Evolutionary conservation across 2,113 vertebrate species (phyloP), one percentile per base, ranked within the genome.

Genomic region (Epinephelus cyanopodus): DNA sequence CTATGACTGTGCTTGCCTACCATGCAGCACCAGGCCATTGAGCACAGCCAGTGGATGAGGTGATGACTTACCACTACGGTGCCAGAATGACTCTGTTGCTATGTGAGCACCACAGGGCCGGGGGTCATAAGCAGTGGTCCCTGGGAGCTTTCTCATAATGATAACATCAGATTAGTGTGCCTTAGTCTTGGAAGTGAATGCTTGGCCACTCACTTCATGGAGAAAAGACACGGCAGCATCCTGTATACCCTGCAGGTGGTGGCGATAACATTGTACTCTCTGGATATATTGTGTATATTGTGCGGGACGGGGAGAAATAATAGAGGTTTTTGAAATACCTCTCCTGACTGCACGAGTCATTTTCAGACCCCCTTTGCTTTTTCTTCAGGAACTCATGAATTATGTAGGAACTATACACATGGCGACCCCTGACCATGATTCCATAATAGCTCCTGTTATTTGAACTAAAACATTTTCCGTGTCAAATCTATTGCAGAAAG

Each of bases 401-500:
- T 96, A 98, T 98, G 96, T 96, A 99, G 73, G 82, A 77, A 42
- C 82, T 87, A 90, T 95, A 92, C 92, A 95, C 93, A 94, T 91
- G 94, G 93, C 94, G 95, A 95, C 93, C 95, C 91, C 92, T 91
- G 94, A 96, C 94, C 89, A 96, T 95, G 96, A 96, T 96, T 97
- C 96, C 96, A 97, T 97, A 97, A 96, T 95, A 96, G 95, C 94
- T 97, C 95, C 95, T 96, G 97, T 97, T 97, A 97, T 98, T 97
- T 97, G 96, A 96, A 97, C 95, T 97, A 97, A 98, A 98, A 97
- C 95, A 97, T 96, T 97, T 97, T 97, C 95, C 91, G 93, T 96
- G 97, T 98, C 96, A 96, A 97, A 97, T 94, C 96, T 95, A 97
- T 96, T 96, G 83, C 90, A 93, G 96, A 97, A 96, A 95, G 93